phyloP scores from a whole-genome alignment of 37 sponge, comb jelly and placozoan genomes.

The Bolinopsis microptera region DNA sequence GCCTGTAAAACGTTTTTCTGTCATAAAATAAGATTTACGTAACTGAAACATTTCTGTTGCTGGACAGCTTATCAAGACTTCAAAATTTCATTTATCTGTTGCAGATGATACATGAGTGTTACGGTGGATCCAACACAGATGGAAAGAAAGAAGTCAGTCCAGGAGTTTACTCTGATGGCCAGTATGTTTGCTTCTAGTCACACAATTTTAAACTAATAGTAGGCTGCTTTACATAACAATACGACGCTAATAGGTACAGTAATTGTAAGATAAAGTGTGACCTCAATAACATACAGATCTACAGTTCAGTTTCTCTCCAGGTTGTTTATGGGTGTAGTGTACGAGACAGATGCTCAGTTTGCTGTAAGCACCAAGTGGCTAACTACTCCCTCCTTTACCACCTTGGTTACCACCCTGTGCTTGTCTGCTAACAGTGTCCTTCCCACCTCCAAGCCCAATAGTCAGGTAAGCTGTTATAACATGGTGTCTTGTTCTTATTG shows the following conservation, averaged over 20 bases:
- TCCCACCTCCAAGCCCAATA: neutral
- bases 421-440: neutral
- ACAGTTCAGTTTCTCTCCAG: too few relatives aligned
- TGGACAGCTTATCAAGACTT: too few relatives aligned
- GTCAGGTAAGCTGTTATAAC: neutral
- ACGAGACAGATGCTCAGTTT: constrained; percentile 43
- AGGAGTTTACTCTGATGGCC: neutral
- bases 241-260: too few relatives aligned
- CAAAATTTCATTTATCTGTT: neutral
- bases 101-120: neutral
- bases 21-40: too few relatives aligned
- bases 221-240: too few relatives aligned
- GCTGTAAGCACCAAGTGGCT: constrained; percentile 44
- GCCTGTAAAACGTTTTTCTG: too few relatives aligned
- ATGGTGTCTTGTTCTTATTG: neutral
- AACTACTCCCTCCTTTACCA: neutral
- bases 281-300: too few relatives aligned
- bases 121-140: neutral
- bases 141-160: neutral
- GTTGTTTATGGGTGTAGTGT: neutral
- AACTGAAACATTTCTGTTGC: too few relatives aligned
- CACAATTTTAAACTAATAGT: too few relatives aligned
- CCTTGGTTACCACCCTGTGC: neutral
- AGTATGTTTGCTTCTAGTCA: neutral
- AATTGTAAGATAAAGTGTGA: too few relatives aligned